Percentiles rank a stretch among this genome's conserved stretches.
phyloP scores from a whole-genome alignment of 2,113 vertebrate species.

The Capra hircus region DNA sequence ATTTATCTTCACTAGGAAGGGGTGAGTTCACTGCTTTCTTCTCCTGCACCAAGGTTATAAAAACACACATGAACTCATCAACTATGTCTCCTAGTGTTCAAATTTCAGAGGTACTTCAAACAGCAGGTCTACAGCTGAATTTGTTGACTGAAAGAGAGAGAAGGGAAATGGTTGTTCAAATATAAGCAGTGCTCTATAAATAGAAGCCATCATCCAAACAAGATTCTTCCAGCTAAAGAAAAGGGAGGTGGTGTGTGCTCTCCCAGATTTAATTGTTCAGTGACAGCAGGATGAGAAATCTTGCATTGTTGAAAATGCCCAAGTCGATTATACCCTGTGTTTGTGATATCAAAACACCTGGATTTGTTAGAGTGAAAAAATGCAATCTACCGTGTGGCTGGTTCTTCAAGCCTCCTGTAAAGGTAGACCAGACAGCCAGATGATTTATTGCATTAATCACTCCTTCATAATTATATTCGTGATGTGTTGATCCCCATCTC shows the following conservation, averaged over 20 bases:
- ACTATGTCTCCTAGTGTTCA: conserved; percentile 39
- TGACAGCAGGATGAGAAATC: background rate
- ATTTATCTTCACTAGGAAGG: conserved; percentile 57
- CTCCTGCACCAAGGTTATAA: conserved; percentile 65
- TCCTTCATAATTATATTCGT: conserved; percentile 9
- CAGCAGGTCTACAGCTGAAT: conserved; percentile 33
- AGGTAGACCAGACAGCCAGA: conserved; percentile 22
- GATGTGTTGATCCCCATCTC: conserved; percentile 10
- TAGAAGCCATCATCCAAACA: background rate
- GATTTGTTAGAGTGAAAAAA: background rate
- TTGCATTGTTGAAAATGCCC: background rate
- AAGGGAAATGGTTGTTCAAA: conserved; percentile 31
- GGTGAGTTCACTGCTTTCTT: conserved; percentile 60
- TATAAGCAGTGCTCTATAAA: conserved; percentile 5
- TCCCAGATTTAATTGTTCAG: background rate
- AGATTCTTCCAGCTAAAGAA: background rate
- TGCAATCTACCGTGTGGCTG: background rate
- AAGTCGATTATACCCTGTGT: background rate
- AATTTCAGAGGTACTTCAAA: conserved; percentile 50
- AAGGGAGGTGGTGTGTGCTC: background rate
- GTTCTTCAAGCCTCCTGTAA: background rate
- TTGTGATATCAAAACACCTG: background rate
- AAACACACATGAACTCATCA: conserved; percentile 60
- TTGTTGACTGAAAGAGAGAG: conserved; percentile 46
- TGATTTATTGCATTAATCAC: conserved; percentile 26